These are phyloP conservation scores for Lepidochitona cinerea DNA, from an alignment of 2,888 invertebrate genomes.

Conservation along the genomic window DNA sequence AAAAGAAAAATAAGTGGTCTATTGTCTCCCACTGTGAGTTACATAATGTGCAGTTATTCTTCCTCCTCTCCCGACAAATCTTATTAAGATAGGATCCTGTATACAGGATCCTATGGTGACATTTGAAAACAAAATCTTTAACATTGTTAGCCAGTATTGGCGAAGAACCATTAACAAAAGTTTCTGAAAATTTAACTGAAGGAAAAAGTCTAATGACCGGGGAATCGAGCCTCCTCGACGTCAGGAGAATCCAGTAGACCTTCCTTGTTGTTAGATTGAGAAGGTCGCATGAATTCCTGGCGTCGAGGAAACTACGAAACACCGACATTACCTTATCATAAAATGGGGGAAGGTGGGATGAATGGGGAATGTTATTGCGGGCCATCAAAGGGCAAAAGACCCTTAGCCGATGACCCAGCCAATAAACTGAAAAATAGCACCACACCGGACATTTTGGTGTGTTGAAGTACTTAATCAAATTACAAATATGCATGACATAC, in stretches of 20 bases:
- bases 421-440: background rate
- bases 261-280: too few relatives aligned
- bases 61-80: background rate
- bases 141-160: background rate
- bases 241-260: too few relatives aligned
- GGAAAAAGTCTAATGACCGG: too few relatives aligned
- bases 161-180: background rate
- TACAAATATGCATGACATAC: background rate
- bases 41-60: background rate
- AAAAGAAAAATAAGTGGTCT: background rate
- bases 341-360: background rate
- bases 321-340: background rate
- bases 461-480: background rate
- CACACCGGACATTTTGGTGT: background rate
- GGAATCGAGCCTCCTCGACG: too few relatives aligned
- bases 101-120: background rate
- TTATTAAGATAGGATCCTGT: background rate
- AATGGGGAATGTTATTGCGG: background rate
- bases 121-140: background rate
- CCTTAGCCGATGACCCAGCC: too few relatives aligned
- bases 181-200: background rate
- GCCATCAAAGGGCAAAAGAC: too few relatives aligned
- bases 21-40: background rate
- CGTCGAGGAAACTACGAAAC: background rate
- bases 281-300: too few relatives aligned